A percentile compares a stretch with the other conserved stretches of the same genome.
Conservation (phyloP, 2,797 vertebrate genomes). For the Delichon dasypus region DNA sequence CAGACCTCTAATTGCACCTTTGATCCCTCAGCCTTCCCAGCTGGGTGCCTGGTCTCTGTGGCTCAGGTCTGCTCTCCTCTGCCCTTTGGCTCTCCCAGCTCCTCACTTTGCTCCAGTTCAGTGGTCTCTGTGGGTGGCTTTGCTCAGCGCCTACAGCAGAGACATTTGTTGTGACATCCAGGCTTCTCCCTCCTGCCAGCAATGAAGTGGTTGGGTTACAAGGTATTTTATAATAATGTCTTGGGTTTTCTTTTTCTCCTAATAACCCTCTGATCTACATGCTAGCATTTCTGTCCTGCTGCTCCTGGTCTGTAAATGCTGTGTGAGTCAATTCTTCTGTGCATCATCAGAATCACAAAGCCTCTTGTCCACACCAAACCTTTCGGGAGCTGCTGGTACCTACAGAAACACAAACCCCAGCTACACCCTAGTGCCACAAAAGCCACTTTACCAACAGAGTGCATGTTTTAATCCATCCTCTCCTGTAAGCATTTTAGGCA, state of each 20-base stretch:
- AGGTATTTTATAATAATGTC: not conserved
- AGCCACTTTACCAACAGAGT: not conserved
- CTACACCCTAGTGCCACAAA: not conserved
- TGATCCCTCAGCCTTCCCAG: not conserved
- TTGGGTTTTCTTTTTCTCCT: not conserved
- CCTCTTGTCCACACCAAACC: not conserved
- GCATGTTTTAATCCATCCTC: not conserved
- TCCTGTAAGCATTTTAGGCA: not conserved
- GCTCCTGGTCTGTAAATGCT: not conserved
- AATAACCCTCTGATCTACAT: not conserved
- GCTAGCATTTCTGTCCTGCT: not conserved
- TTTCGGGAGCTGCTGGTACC: not conserved
- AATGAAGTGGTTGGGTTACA: not conserved
- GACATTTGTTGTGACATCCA: not conserved
- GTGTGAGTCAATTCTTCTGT: not conserved
- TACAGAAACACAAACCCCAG: no score
- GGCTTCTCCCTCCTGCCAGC: not conserved
- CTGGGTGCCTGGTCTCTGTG: not conserved
- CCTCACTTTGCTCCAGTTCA: not conserved
- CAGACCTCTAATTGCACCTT: conserved; percentile 3
- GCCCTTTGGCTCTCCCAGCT: not conserved
- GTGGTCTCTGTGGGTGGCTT: not conserved
- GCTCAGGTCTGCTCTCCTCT: not conserved
- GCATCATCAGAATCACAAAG: not conserved
- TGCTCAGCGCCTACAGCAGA: not conserved